Conservation (phyloP, 2,113 vertebrate species). For the Nannospalax galili region DNA sequence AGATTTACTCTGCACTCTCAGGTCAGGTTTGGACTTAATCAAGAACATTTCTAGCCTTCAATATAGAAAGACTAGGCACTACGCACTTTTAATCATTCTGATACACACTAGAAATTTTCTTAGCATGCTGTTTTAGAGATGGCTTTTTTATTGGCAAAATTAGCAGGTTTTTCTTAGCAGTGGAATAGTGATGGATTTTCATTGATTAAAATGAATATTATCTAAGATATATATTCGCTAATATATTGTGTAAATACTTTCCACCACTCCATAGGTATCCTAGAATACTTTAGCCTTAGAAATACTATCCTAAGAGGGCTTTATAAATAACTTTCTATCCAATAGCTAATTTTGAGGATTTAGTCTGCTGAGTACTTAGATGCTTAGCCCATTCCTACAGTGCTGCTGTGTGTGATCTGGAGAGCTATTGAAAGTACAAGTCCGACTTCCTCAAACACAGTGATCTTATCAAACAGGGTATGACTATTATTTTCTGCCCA, state of each 20-base stretch:
- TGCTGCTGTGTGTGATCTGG: neutral
- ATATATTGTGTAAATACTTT: neutral
- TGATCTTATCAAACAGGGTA: neutral
- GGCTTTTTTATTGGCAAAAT: neutral
- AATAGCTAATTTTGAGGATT: neutral
- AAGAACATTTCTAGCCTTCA: neutral
- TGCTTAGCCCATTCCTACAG: neutral
- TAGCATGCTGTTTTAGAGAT: neutral
- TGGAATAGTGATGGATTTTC: neutral
- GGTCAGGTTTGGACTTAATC: neutral
- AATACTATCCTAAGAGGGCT: neutral
- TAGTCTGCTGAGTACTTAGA: neutral
- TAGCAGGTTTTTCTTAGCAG: neutral
- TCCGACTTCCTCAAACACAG: neutral
- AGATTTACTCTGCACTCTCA: neutral
- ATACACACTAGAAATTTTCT: neutral
- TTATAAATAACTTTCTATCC: neutral
- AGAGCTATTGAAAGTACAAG: neutral
- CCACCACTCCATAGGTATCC: neutral
- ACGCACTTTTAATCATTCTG: neutral
- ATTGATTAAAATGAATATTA: slow-evolving; percentile 6
- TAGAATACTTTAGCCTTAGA: neutral
- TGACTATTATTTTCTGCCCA: neutral
- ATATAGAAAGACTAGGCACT: neutral
- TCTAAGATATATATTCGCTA: neutral